These are phyloP conservation scores for Amblyteles armatorius DNA, from an alignment of 2,888 invertebrate species.

Conservation along the genomic window DNA sequence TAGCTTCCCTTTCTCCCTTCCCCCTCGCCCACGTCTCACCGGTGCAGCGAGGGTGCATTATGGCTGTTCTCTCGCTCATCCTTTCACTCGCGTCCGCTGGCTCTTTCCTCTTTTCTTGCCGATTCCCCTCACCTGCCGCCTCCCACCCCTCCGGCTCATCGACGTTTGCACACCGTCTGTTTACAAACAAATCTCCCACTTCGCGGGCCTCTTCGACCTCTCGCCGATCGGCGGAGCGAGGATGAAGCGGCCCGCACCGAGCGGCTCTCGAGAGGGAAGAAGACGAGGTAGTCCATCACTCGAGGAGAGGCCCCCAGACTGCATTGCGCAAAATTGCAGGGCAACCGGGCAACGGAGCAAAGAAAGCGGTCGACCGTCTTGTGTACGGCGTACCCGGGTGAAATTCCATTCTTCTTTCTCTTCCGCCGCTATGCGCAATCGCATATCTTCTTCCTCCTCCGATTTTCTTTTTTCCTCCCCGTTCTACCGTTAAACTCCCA, in stretches of 20 bases:
- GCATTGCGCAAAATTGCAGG: constrained; percentile 80
- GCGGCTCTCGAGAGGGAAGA: constrained; percentile 53
- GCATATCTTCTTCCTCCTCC: constrained; percentile 28
- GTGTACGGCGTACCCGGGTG: constrained; percentile 61
- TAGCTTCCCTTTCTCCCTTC: constrained; percentile 39
- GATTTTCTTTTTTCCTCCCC: constrained; percentile 32
- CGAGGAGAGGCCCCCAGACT: constrained; percentile 68
- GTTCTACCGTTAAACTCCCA: constrained; percentile 61
- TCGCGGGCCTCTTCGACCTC: constrained; percentile 68
- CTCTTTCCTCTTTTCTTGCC: constrained; percentile 43
- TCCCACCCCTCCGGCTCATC: constrained; percentile 57
- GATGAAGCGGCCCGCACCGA: constrained; percentile 3
- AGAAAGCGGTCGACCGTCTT: constrained; percentile 71
- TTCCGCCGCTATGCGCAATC: constrained; percentile 32
- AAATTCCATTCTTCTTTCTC: constrained; percentile 64
- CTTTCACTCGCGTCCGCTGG: constrained; percentile 20
- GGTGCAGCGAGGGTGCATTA: constrained; percentile 55
- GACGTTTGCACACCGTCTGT: constrained; percentile 73
- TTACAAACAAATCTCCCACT: constrained; percentile 82
- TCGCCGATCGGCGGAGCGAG: constrained; percentile 53
- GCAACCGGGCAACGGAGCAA: constrained; percentile 68
- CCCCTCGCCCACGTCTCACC: constrained; percentile 39
- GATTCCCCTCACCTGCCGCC: constrained; percentile 55
- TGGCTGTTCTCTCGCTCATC: constrained; percentile 35
- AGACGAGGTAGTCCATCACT: constrained; percentile 58